Percentiles rank a stretch among this genome's conserved stretches.
phyloP scores from a whole-genome alignment of 2,888 invertebrate genomes.

The Orchesella flavescens region DNA sequence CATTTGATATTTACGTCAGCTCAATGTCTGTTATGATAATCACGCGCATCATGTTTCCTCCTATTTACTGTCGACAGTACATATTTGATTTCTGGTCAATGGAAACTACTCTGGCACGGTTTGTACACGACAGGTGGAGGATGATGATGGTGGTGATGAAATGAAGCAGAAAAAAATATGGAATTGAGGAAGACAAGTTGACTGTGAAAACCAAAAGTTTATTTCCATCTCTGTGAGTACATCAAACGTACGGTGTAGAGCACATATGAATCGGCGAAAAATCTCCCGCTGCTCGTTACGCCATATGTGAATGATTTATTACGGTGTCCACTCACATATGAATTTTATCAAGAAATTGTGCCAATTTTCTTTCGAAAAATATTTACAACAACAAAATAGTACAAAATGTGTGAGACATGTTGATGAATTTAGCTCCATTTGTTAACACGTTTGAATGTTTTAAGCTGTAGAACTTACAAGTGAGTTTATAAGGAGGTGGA shows the following conservation, averaged over 20 bases:
- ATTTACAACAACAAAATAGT: too few species aligned
- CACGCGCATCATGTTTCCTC: background rate
- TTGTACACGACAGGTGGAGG: background rate
- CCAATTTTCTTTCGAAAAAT: background rate
- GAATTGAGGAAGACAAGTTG: too few species aligned
- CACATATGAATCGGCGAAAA: background rate
- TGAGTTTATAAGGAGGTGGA: too few species aligned
- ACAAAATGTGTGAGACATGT: too few species aligned
- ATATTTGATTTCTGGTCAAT: constrained; percentile 12
- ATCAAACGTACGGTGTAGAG: background rate
- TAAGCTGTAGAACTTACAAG: too few species aligned
- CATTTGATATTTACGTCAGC: constrained; percentile 12
- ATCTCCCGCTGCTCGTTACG: constrained; percentile 23
- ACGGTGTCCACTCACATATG: constrained; percentile 9
- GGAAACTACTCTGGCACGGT: constrained; percentile 12
- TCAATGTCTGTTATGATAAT: constrained; percentile 3
- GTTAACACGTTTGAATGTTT: too few species aligned
- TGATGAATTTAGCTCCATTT: too few species aligned
- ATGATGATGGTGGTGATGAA: background rate
- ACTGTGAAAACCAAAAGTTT: constrained; percentile 1
- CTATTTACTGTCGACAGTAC: background rate
- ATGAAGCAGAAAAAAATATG: background rate
- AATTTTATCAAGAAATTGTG: background rate
- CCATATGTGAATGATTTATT: constrained; percentile 38
- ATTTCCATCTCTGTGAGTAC: background rate